Conservation (phyloP, 2,797 vertebrate genomes). For the Garrulus glandarius region DNA sequence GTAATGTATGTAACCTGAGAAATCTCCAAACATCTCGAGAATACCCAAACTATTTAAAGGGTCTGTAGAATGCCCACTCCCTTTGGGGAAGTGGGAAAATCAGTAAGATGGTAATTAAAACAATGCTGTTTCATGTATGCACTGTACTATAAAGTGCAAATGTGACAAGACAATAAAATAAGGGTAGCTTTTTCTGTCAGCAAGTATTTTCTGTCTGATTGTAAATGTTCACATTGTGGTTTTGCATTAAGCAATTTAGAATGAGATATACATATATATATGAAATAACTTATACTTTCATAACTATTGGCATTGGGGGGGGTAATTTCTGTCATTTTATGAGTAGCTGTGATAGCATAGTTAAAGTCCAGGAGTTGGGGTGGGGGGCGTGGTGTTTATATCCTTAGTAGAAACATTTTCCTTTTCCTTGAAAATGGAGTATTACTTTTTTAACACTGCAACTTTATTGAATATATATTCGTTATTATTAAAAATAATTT, state of each 20-base stretch:
- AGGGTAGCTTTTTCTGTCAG: not conserved
- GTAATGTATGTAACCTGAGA: not conserved
- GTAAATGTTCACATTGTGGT: not conserved
- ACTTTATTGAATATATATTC: not conserved
- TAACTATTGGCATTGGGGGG: not conserved
- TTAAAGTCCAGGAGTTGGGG: not conserved
- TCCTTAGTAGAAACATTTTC: not conserved
- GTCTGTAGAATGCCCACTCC: not conserved
- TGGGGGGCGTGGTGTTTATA: not conserved
- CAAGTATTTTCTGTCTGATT: not conserved
- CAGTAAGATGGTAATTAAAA: slow-evolving; percentile 58
- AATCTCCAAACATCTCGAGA: not conserved
- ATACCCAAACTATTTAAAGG: not conserved
- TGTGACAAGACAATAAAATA: not conserved
- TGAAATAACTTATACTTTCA: not conserved
- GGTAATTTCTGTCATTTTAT: not conserved
- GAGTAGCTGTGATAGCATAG: not conserved
- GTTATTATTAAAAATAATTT: not conserved
- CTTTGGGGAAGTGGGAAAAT: not conserved
- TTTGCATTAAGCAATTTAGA: not conserved
- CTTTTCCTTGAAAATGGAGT: not conserved
- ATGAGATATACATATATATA: not conserved
- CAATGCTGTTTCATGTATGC: slow-evolving; percentile 3
- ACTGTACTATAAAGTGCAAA: not conserved
- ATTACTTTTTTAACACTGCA: not conserved